phyloP scores from a whole-genome alignment of 1,140 invertebrate genomes.

The Papilio machaon region DNA sequence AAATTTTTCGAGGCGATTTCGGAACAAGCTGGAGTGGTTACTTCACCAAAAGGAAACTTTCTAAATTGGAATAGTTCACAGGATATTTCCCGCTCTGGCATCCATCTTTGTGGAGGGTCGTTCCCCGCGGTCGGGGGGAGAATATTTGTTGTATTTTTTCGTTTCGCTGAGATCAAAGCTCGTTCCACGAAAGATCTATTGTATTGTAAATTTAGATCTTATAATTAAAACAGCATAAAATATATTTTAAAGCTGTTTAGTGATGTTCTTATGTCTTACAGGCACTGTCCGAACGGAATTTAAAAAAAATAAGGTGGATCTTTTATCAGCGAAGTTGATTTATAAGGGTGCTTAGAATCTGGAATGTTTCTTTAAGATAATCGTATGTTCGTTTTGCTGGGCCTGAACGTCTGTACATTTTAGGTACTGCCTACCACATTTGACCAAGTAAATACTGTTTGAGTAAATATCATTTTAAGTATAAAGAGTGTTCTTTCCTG shows the following conservation, averaged over 20 bases:
- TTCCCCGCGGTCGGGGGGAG: slow-evolving; percentile 46
- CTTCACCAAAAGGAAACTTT: slow-evolving; percentile 71
- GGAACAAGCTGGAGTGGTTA: slow-evolving; percentile 53
- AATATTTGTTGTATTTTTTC: slow-evolving; percentile 49
- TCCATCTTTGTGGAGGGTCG: slow-evolving; percentile 68
- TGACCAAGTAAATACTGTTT: slow-evolving; percentile 5
- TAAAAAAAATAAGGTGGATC: too few relatives aligned
- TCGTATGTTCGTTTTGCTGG: slow-evolving; percentile 15
- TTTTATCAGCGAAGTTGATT: slow-evolving; percentile 4
- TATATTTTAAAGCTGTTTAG: neutral
- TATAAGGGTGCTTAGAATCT: slow-evolving; percentile 22
- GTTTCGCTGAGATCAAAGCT: slow-evolving; percentile 64
- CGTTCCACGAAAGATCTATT: slow-evolving; percentile 63
- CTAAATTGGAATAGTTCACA: slow-evolving; percentile 75
- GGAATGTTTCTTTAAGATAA: slow-evolving; percentile 1
- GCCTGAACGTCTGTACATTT: slow-evolving; percentile 3
- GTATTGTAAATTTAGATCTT: slow-evolving; percentile 27
- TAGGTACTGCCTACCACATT: neutral
- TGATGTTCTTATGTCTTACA: neutral
- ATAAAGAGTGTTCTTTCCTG: too few relatives aligned
- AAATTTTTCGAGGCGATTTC: slow-evolving; percentile 53
- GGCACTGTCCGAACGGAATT: neutral
- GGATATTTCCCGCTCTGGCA: slow-evolving; percentile 68
- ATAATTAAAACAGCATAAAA: slow-evolving; percentile 12
- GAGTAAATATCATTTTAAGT: neutral